Evolutionary conservation across 1,140 invertebrate species (phyloP), one percentile per base, ranked within the genome.

Genomic region (Drosophila carrolli): DNA sequence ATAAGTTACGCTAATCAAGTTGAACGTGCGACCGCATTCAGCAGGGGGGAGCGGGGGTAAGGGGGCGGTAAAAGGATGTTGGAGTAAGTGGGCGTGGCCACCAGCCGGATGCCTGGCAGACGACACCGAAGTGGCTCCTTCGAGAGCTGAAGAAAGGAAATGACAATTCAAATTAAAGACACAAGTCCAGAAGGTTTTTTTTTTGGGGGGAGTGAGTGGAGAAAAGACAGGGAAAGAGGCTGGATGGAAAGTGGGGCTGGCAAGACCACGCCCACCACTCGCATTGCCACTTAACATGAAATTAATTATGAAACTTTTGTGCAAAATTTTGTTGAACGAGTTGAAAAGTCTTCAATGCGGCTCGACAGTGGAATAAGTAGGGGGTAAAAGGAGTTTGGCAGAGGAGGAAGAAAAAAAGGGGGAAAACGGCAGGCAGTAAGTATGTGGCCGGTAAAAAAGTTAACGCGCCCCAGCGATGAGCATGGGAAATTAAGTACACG

Each of bases 231-330:
- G 29, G 7, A 14, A 23, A 14, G 13, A 41, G 14, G n/a, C 9
- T 47, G 6, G 5, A 13, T 47, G 44, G 44, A 47, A 57, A 27
- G 0, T 13, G n/a, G 32, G 53, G 63, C 48, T 51, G 48, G 27
- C 9, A 70, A 55, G 37, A 43, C 56, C 79, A 62, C 60, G 60
- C 60, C 60, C 60, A 59, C 40, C 78, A 67, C 63, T 80, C 73
- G 67, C 84, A 89, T 81, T 89, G 80, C 84, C 84, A 89, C 84
- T 89, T 89, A 89, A 89, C 84, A 89, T 89, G 84, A 89, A 89
- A 89, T 89, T 89, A 89, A 89, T 89, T 89, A 89, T 89, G 84
- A 89, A 89, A 89, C 80, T 89, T 88, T 88, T 89, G 84, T 89
- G 81, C 81, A 89, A 81, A 88, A 89, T 84, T 89, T 89, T 89